Percentiles rank a stretch among this genome's conserved stretches.
phyloP scores from a whole-genome alignment of 64 coral and sea anemone species.

The Montipora efflorescens region DNA sequence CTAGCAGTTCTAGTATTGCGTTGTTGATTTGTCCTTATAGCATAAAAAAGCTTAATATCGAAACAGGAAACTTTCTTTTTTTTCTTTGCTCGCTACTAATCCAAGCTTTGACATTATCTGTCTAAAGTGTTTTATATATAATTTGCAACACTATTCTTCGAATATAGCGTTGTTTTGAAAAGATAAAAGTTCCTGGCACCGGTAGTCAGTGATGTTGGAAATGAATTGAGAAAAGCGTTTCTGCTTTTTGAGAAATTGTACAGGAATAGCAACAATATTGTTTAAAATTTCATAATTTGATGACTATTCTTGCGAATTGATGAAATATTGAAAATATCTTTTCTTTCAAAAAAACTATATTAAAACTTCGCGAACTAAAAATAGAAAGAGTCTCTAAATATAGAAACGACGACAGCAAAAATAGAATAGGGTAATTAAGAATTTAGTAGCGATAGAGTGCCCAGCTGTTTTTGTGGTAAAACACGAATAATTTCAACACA shows the following conservation, averaged over 20 bases:
- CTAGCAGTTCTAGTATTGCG: too few relatives aligned
- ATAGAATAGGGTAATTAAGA: conserved; percentile 41
- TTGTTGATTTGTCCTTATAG: too few relatives aligned
- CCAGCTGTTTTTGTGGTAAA: conserved; percentile 53
- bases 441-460: conserved; percentile 4
- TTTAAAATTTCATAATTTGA: not conserved
- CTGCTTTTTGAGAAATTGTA: not conserved
- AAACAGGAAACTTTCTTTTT: not conserved
- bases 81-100: not conserved
- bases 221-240: not conserved
- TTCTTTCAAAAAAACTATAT: not conserved
- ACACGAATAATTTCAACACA: conserved; percentile 32
- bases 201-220: not conserved
- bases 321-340: conserved; percentile 5
- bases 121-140: not conserved
- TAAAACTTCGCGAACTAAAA: not conserved
- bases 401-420: conserved; percentile 24
- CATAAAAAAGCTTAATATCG: too few relatives aligned
- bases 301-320: not conserved
- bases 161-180: not conserved
- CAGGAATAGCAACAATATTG: not conserved
- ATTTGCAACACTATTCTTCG: not conserved
- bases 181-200: not conserved
- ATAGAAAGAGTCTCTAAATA: conserved; percentile 25
- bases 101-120: not conserved